Evolutionary conservation across 2,888 invertebrate species (phyloP), one percentile per base, ranked within the genome.

Genomic region (Plutella xylostella): DNA sequence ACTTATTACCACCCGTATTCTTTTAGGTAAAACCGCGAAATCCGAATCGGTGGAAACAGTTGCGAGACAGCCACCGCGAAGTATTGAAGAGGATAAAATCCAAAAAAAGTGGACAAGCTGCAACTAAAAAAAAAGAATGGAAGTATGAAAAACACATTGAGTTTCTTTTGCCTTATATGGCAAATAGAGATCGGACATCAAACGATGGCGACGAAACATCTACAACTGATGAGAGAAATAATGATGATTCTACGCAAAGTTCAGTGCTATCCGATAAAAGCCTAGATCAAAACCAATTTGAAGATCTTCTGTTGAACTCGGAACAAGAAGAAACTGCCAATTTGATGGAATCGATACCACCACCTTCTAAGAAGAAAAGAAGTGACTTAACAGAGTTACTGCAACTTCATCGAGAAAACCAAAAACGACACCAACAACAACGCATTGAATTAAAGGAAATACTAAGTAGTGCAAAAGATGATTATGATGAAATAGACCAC

Each of bases 61-160:
- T 54, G 40, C 39, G 54, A 45, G 52, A 52, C 37, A 49, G 38
- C 47, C 49, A 53, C 40, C 49, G 53, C 22, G 51, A 50, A 25
- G 45, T 45, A 31, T 45, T 51, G 45, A 50, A 50, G 44, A 47
- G 40, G 40, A 21, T 45, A 17, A 50, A 52, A 34, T 40, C 46
- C 31, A 53, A 45, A 34, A 48, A 47, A 46, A 52, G 51, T 49
- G 52, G 51, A 46, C 50, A 54, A 43, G 25, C 31, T 45, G 38
- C 25, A 33, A 48, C 42, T 41, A 42, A 51, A 47, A 45, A 22
- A 6, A 14, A 30, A 14, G 44, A 47, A 41, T 54, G 54, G 54
- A 54, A 52, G 47, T 51, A 52, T 45, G 28, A 47, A 30, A 42
- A 49, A 25, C 17, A 38, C 19, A 47, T 49, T 47, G 42, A 42